Evolutionary conservation across 2,113 vertebrate species (phyloP).

Genomic region (Lepus europaeus): DNA sequence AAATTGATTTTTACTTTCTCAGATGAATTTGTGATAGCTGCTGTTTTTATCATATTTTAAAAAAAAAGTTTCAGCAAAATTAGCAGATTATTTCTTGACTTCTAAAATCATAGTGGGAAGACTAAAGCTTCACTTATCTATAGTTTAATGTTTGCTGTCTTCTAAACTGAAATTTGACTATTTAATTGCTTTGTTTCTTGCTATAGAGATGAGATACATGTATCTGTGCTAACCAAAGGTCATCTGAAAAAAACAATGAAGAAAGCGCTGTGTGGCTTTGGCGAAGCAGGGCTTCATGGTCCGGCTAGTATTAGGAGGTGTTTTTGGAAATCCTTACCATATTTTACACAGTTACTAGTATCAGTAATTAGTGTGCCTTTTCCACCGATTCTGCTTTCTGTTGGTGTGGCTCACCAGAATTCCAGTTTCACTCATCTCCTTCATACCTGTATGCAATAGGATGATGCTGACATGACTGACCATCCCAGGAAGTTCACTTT

Average conservation of each 20-base stretch:
- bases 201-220: neutral
- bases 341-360: neutral
- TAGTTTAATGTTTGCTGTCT: constrained; percentile 36
- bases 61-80: constrained; percentile 51
- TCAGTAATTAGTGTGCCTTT: neutral
- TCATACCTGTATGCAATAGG: neutral
- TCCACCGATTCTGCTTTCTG: neutral
- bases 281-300: neutral
- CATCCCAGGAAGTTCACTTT: constrained; percentile 3
- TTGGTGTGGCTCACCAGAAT: neutral
- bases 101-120: neutral
- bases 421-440: neutral
- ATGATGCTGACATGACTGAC: neutral
- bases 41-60: constrained; percentile 22
- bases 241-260: neutral
- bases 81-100: neutral
- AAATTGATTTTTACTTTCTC: constrained; percentile 55
- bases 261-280: neutral
- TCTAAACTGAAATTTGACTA: constrained; percentile 8
- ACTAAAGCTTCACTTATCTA: neutral
- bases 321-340: neutral
- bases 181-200: neutral
- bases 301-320: neutral
- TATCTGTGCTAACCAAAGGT: neutral
- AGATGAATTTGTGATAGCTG: constrained; percentile 10